Evolutionary conservation across 2,888 invertebrate genomes (phyloP).

Genomic region (Salticus scenicus): DNA sequence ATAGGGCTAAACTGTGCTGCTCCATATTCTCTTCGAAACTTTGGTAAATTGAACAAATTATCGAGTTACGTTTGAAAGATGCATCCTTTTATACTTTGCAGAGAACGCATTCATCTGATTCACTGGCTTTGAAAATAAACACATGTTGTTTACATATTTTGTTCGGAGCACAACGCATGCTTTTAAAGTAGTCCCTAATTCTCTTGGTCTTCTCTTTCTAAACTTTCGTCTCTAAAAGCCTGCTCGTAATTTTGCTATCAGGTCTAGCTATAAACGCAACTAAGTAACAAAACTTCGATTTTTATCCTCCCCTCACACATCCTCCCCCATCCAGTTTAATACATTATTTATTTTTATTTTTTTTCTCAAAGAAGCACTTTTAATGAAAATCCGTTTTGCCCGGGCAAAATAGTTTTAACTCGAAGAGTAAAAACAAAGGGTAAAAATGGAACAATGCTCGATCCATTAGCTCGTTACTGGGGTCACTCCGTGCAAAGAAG

Average conservation of each 20-base stretch:
- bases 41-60: not conserved
- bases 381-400: constrained; percentile 51
- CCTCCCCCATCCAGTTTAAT: not conserved
- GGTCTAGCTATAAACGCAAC: constrained; percentile 40
- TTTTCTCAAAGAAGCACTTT: constrained; percentile 47
- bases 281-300: constrained; percentile 49
- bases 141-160: constrained; percentile 2
- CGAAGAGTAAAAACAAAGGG: constrained; percentile 48
- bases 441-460: constrained; percentile 50
- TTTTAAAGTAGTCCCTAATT: constrained; percentile 65
- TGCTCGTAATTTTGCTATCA: constrained; percentile 52
- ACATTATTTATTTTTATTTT: constrained; percentile 64
- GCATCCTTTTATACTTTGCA: not conserved
- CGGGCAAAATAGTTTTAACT: constrained; percentile 35
- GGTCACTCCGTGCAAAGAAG: too few relatives aligned
- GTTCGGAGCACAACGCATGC: not conserved
- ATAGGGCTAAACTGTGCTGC: not conserved
- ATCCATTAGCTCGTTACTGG: constrained; percentile 67
- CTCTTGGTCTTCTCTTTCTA: constrained; percentile 5
- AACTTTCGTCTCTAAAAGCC: constrained; percentile 53
- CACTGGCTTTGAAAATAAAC: not conserved
- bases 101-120: not conserved
- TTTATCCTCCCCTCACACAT: constrained; percentile 17
- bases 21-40: not conserved
- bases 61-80: not conserved